phyloP scores from a whole-genome alignment of 2,888 invertebrate genomes.

The Mythimna lalbum region DNA sequence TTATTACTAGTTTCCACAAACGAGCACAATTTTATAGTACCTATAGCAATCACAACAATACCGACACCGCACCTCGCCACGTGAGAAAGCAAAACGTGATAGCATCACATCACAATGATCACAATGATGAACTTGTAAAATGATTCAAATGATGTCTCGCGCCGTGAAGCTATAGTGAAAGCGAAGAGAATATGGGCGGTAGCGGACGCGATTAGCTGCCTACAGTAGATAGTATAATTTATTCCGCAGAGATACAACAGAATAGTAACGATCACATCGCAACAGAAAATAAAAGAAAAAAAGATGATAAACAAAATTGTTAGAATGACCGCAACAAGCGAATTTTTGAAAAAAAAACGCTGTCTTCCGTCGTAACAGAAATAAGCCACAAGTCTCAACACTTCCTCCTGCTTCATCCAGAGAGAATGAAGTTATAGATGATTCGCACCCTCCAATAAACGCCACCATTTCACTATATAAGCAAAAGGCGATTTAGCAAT shows the following conservation, averaged over 20 bases:
- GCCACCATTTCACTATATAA: not conserved
- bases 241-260: not conserved
- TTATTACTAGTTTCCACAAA: constrained; percentile 13
- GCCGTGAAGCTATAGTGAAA: constrained; percentile 4
- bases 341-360: not conserved
- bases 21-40: constrained; percentile 28
- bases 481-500: not conserved
- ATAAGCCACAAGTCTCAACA: not conserved
- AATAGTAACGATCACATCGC: not conserved
- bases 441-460: too few relatives aligned
- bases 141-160: constrained; percentile 18
- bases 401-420: too few relatives aligned
- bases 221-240: not conserved
- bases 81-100: constrained; percentile 55
- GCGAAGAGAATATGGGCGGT: not conserved
- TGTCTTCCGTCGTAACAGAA: not conserved
- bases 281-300: not conserved
- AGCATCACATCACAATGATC: constrained; percentile 17
- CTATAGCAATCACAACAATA: constrained; percentile 26
- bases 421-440: too few relatives aligned
- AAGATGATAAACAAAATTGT: not conserved
- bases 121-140: constrained; percentile 34
- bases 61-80: constrained; percentile 16
- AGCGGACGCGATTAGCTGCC: not conserved
- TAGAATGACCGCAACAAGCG: not conserved